Base-by-base conservation (phyloP, 1,140 invertebrate species). In the Drosophila arawakana region DNA sequence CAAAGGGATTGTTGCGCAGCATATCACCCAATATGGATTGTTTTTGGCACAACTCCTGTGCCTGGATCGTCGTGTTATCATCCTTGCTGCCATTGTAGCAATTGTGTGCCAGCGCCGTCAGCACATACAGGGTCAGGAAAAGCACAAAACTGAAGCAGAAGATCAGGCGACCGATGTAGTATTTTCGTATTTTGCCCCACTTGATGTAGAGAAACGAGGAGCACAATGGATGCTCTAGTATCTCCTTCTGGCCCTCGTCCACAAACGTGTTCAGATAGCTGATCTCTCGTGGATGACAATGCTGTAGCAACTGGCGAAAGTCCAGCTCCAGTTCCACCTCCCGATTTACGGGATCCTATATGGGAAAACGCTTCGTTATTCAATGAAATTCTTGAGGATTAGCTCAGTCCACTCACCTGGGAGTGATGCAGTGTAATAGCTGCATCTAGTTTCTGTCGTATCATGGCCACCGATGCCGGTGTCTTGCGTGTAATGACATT, bases 151-250 rank as follows among this genome's bases (percentile, higher is more conserved):
- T 94, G 61, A 96, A 95, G 91, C 96, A 97, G 80, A 97, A 95
- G 47, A 97, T 93, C 62, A 97, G 92, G 65, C 96, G 94, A 1
- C 95, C 96, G 6, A 97, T 95, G 81, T 97, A 97, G 84, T 97
- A 97, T 91, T 96, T 96, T n/a, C 96, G 93, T 73, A 98, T 97
- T 91, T 97, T 97, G 76, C 97, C 95, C 97, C 97, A 98, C 91
- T 97, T 97, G 11, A 97, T 94, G 81, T 97, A 95, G 0, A 97
- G 91, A 91, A 97, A 97, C 0, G 96, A 96, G 4, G 96, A 96
- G 80, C 96, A 97, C 1, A 97, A 86, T 0, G 97, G 97, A 93
- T 97, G 97, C 58, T 96, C 93, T 1, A 97, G 90, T 11, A 97
- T 95, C 85, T 97, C 96, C 76, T 97, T 97, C 81, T 97, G 96